Evolutionary conservation across 2,888 invertebrate genomes (phyloP).

Genomic region (Drosophila setosimentum): DNA sequence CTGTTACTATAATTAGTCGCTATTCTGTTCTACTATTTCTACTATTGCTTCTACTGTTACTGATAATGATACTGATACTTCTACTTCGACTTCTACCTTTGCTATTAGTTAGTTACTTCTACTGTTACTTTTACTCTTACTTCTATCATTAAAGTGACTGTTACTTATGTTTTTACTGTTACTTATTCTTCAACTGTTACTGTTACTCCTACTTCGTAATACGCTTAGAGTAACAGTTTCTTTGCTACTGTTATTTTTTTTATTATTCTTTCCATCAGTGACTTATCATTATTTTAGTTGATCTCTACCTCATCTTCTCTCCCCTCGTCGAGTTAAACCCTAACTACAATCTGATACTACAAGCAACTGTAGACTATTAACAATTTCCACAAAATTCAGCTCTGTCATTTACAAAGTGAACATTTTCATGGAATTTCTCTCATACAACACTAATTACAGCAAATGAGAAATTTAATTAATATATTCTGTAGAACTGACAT

Average conservation of each 20-base stretch:
- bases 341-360: background rate
- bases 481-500: constrained; percentile 36
- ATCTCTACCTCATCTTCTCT: background rate
- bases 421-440: background rate
- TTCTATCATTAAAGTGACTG: background rate
- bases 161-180: background rate
- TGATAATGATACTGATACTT: background rate
- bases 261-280: background rate
- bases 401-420: background rate
- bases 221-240: too few relatives aligned
- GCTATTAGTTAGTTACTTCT: background rate
- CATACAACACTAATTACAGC: background rate
- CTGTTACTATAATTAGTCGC: background rate
- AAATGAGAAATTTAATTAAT: constrained; percentile 43
- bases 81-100: background rate
- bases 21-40: background rate
- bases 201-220: background rate
- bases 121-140: background rate
- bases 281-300: background rate
- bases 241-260: too few relatives aligned
- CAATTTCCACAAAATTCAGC: background rate
- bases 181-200: too few relatives aligned
- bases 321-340: background rate
- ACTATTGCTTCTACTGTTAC: background rate
- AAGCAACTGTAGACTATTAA: background rate